Evolutionary conservation across 2,888 invertebrate genomes (phyloP), one percentile per base, ranked within the genome.

Genomic region (Drosophila vallismaia): DNA sequence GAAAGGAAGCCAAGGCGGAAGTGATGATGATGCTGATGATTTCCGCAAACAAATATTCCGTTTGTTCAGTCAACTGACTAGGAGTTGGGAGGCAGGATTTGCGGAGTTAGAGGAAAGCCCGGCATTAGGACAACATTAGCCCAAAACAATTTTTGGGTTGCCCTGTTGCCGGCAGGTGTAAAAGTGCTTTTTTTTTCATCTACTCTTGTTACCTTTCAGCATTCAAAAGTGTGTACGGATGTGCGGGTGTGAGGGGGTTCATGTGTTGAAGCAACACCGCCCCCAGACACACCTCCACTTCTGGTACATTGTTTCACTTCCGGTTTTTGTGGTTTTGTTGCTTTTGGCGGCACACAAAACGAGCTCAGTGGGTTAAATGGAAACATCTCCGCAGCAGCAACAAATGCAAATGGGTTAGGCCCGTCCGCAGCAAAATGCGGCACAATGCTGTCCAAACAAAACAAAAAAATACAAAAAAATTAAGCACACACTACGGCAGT

Each of bases 41-140:
- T 86, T 86, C 86, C 83, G 83, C 83, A 83, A 81, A 77, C 84
- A 86, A 86, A 84, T 85, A 79, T 81, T 84, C 84, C 71, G 79
- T 73, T 79, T 77, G 83, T 76, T 78, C 71, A 60, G 57, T 68
- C 69, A 78, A 80, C 80, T 74, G 72, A 53, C 57, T 12, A 24
- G 64, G 54, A 24, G 36, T 9, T 7, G 8, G 10, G 19, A 12
- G 46, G 29, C 4, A 1, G 10, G 14, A 29, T 36, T 36, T 36
- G 12, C 12, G 36, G 36, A 36, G 36, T n/a, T 36, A n/a, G n/a
- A 5, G 36, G 36, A 36, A n/a, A 36, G 38, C 55, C 24, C 40
- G 26, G 52, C 63, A 63, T 63, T 52, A 53, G 64, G 63, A 64
- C 51, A 71, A 33, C 71, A 71, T 71, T 71, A 66, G 71, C 60